A percentile compares a stretch with the other conserved stretches of the same genome.
phyloP scores from a whole-genome alignment of 1,140 invertebrate genomes.

The Drosophila lowei region DNA sequence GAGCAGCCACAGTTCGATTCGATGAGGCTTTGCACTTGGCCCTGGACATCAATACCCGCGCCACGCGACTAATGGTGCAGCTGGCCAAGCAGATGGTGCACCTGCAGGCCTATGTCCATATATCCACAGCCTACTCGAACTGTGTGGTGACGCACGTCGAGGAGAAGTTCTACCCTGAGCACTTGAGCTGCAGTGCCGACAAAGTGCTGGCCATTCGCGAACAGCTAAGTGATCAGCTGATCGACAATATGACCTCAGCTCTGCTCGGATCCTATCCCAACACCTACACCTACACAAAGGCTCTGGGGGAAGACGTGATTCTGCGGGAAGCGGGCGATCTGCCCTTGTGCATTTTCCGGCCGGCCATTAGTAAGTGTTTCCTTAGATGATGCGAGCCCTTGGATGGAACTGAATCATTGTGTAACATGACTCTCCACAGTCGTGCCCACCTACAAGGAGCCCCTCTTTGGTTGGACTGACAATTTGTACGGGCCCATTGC shows the following conservation, averaged over 20 bases:
- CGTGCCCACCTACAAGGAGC: no score
- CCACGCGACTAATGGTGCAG: slow-evolving; percentile 84
- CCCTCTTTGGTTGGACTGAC: slow-evolving; percentile 89
- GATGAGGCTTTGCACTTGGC: slow-evolving; percentile 89
- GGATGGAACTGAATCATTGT: no score
- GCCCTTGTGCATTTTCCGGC: slow-evolving; percentile 89
- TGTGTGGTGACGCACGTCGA: slow-evolving; percentile 86
- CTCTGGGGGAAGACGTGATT: slow-evolving; percentile 89
- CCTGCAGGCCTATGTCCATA: slow-evolving; percentile 87
- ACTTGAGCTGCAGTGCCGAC: slow-evolving; percentile 85
- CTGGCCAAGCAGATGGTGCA: slow-evolving; percentile 87
- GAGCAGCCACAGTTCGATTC: slow-evolving; percentile 92
- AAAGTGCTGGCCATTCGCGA: slow-evolving; percentile 85
- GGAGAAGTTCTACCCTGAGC: slow-evolving; percentile 89
- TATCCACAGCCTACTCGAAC: slow-evolving; percentile 90
- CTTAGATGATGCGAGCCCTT: no score
- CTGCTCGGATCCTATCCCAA: slow-evolving; percentile 90
- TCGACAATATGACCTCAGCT: slow-evolving; percentile 87
- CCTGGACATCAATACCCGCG: slow-evolving; percentile 85
- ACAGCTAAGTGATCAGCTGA: slow-evolving; percentile 84
- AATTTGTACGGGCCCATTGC: slow-evolving; percentile 95
- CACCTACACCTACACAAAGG: slow-evolving; percentile 93
- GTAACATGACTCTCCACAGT: slow-evolving; percentile 52
- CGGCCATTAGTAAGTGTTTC: slow-evolving; percentile 86
- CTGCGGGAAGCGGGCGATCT: slow-evolving; percentile 86